Percentiles rank a stretch among this genome's conserved stretches.
phyloP scores from a whole-genome alignment of 37 sponge, comb jelly and placozoan species.

The Mnemiopsis leidyi region DNA sequence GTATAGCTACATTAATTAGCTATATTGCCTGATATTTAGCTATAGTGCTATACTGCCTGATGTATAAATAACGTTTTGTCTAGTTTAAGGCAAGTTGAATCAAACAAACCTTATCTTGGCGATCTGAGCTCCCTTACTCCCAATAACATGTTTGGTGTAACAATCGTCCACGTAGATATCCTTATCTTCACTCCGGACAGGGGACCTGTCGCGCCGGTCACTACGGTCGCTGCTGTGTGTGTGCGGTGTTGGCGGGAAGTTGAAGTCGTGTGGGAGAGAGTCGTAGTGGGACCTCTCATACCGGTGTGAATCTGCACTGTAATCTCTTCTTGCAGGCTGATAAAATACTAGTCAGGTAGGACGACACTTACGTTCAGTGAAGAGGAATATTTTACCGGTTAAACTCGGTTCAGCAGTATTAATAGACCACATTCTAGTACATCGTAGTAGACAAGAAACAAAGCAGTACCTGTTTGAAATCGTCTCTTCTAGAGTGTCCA shows the following conservation, averaged over 20 bases:
- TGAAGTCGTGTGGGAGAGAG: neutral
- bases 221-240: neutral
- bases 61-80: too few relatives aligned
- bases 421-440: too few relatives aligned
- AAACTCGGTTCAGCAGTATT: too few relatives aligned
- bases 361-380: too few relatives aligned
- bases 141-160: slow-evolving; percentile 57
- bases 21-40: too few relatives aligned
- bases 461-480: neutral
- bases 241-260: neutral
- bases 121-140: slow-evolving; percentile 13
- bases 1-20: too few relatives aligned
- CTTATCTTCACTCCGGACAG: neutral
- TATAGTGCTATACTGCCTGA: too few relatives aligned
- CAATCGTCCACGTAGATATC: slow-evolving; percentile 62
- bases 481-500: neutral
- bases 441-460: too few relatives aligned
- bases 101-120: neutral
- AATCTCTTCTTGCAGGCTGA: neutral
- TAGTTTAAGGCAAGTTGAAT: neutral
- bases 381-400: too few relatives aligned
- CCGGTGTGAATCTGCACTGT: neutral
- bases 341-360: too few relatives aligned
- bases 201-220: neutral
- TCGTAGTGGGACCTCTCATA: neutral